Evolutionary conservation across 2,888 invertebrate genomes (phyloP), one percentile per base, ranked within the genome.

Genomic region (Tetramorium bicarinatum): DNA sequence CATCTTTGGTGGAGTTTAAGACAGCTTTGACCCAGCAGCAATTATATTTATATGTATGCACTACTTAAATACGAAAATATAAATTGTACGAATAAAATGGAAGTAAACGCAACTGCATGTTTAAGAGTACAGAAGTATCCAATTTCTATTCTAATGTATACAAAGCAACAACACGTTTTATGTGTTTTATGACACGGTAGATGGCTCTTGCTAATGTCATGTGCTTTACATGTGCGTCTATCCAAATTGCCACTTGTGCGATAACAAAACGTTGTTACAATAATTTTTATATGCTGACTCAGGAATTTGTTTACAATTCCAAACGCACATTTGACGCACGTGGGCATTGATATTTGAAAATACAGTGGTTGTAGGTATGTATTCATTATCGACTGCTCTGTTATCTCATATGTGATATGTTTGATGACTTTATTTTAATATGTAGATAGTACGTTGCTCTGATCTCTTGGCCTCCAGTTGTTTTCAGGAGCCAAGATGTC

Each of bases 1-100:
- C 91, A 90, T 91, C 83, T 83, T 85, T 61, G 47, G n/a, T 18
- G 47, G 44, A 71, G 41, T 52, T 67, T 34, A 34, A 9, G 38
- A 62, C 54, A 44, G 21, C 29, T 9, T 41, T 11, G 15, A 64
- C 67, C 61, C 75, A 71, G 76, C 3, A 49, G 61, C 9, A 9
- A 18, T 72, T 62, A 29, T 25, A 25, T 66, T 8, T n/a, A 13
- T 47, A 41, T 18, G 8, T 38, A 21, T 44, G 41, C 61, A 34
- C 79, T 21, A 66, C 3, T 52, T 38, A 69, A n/a, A 56, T 52
- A 29, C 21, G 59, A 59, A 59, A 44, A 49, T 41, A 71, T n/a
- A 72, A 38, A n/a, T 25, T 21, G 29, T 47, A 21, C 11, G 6
- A 72, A 49, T 38, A 47, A 72, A 72, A 29, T 80, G 49, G 11